Conservation (phyloP, 2,113 vertebrate genomes). For the Machaerirhynchus nigripectus region DNA sequence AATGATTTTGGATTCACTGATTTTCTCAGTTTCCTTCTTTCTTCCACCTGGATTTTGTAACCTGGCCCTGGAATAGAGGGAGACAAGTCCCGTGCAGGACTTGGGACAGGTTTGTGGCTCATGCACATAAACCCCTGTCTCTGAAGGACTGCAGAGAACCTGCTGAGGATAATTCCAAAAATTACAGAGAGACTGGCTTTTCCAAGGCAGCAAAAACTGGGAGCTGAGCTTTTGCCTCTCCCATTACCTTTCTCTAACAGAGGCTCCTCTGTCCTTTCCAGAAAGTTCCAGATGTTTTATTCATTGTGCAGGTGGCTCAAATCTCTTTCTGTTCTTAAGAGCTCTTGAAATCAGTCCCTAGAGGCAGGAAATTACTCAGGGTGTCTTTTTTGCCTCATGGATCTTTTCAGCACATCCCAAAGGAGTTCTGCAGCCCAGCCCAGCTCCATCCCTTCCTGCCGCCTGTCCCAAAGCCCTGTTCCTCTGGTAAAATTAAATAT, state of each 20-base stretch:
- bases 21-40: neutral
- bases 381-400: neutral
- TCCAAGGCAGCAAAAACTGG: neutral
- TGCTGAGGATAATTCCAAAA: neutral
- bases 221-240: neutral
- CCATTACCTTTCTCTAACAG: neutral
- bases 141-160: neutral
- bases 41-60: neutral
- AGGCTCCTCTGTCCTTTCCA: neutral
- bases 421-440: neutral
- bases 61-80: neutral
- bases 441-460: neutral
- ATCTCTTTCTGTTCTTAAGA: neutral
- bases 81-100: accelerated
- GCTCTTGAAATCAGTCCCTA: neutral
- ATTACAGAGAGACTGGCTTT: neutral
- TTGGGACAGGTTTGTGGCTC: neutral
- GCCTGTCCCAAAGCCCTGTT: neutral
- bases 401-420: neutral
- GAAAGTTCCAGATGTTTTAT: neutral
- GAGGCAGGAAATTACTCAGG: neutral
- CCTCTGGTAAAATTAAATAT: neutral
- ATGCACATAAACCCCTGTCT: neutral
- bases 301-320: neutral
- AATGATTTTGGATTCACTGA: neutral